Percentiles rank a stretch among this genome's conserved stretches.
Conservation (phyloP, 2,797 vertebrate genomes). For the Channallabes apus region DNA sequence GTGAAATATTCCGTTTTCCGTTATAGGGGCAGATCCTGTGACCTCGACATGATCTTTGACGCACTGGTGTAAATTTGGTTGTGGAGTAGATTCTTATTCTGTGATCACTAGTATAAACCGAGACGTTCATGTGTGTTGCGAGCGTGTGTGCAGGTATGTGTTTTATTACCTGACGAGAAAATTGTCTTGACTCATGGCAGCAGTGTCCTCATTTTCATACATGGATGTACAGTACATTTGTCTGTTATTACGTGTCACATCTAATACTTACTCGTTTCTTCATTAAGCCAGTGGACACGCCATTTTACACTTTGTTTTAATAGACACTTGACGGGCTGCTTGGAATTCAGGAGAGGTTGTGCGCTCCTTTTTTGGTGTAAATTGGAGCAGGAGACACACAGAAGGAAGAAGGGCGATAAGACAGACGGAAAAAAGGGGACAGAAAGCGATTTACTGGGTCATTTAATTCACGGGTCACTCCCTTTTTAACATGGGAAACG, state of each 20-base stretch:
- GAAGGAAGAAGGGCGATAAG: not conserved
- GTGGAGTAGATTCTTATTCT: too few relatives aligned
- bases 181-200: not conserved
- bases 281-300: not conserved
- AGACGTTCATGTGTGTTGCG: too few relatives aligned
- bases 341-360: not conserved
- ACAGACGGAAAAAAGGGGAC: not conserved
- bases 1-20: not conserved
- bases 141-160: not conserved
- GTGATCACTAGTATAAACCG: too few relatives aligned
- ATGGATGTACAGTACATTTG: not conserved
- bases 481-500: not conserved
- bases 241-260: not conserved
- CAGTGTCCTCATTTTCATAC: not conserved
- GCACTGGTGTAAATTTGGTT: too few relatives aligned
- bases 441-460: not conserved
- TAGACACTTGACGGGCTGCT: not conserved
- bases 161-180: not conserved
- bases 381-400: conserved; percentile 15
- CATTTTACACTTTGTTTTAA: not conserved
- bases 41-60: too few relatives aligned
- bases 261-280: not conserved
- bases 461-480: not conserved
- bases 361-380: not conserved
- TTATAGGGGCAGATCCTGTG: not conserved